Conservation (phyloP, 2,113 vertebrate species). For the Candoia aspera region DNA sequence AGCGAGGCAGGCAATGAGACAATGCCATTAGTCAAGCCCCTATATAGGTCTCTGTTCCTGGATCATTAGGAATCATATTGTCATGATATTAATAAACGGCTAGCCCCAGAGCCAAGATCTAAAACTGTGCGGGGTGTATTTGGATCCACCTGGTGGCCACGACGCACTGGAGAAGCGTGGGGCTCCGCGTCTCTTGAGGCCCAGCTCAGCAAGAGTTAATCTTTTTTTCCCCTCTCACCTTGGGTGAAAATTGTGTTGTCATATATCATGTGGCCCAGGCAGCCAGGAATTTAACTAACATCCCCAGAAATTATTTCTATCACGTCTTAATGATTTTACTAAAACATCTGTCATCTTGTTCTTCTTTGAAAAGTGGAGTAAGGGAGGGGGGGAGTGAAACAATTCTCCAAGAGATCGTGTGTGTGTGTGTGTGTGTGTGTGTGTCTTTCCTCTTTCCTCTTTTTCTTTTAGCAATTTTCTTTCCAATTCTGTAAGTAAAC, state of each 20-base stretch:
- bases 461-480: conserved; percentile 63
- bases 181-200: conserved; percentile 36
- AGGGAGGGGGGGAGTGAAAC: neutral
- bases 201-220: conserved; percentile 58
- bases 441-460: conserved; percentile 57
- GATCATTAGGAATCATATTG: conserved; percentile 80
- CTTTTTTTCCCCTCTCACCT: conserved; percentile 9
- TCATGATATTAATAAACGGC: conserved; percentile 82
- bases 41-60: conserved; percentile 79
- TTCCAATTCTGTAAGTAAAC: conserved; percentile 65
- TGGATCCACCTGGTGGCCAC: conserved; percentile 64
- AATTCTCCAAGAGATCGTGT: conserved; percentile 43
- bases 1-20: conserved; percentile 80
- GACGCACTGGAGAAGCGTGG: conserved; percentile 47
- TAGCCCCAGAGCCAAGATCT: conserved; percentile 63
- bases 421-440: neutral
- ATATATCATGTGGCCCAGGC: conserved; percentile 48
- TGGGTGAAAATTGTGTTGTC: conserved; percentile 33
- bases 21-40: conserved; percentile 80
- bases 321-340: conserved; percentile 69
- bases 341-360: conserved; percentile 71
- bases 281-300: conserved; percentile 59
- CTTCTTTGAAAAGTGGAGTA: conserved; percentile 58
- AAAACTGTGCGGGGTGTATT: conserved; percentile 68
- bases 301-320: conserved; percentile 69